Conservation (phyloP, 2,888 invertebrate genomes). For the Merodon equestris region DNA sequence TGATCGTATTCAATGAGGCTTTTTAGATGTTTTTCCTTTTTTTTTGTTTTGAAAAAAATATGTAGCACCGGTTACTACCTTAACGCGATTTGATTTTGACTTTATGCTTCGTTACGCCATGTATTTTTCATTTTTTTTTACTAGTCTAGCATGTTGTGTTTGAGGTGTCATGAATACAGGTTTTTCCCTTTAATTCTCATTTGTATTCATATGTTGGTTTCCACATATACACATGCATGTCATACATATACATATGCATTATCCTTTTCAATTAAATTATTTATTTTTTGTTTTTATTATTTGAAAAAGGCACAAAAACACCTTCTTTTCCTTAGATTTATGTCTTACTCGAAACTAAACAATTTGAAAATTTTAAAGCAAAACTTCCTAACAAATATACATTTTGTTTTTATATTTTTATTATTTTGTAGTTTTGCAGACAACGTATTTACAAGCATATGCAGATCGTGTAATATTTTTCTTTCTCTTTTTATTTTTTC, state of each 20-base stretch:
- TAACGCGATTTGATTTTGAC: background rate
- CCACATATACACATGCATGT: constrained; percentile 21
- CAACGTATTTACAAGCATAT: constrained; percentile 17
- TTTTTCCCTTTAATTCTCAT: constrained; percentile 26
- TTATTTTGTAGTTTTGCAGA: constrained; percentile 14
- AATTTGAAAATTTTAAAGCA: background rate
- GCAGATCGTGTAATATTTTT: background rate
- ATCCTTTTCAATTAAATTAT: constrained; percentile 38
- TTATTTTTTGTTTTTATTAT: constrained; percentile 48
- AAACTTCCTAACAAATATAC: constrained; percentile 7
- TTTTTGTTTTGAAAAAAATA: too few species aligned
- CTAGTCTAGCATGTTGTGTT: constrained; percentile 41
- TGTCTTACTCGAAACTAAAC: background rate
- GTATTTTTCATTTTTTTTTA: constrained; percentile 10
- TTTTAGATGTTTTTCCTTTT: too few species aligned
- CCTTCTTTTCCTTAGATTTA: constrained; percentile 68
- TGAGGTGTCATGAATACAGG: constrained; percentile 28
- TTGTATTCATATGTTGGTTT: constrained; percentile 39
- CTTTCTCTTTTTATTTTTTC: too few species aligned
- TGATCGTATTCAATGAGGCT: constrained; percentile 1
- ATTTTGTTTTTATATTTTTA: background rate
- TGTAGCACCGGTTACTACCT: too few species aligned
- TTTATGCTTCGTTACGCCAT: background rate
- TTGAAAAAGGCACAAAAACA: constrained; percentile 72
- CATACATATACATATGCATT: background rate